Evolutionary conservation across 2,113 vertebrate genomes (phyloP).

Genomic region (Halichoeres trimaculatus): DNA sequence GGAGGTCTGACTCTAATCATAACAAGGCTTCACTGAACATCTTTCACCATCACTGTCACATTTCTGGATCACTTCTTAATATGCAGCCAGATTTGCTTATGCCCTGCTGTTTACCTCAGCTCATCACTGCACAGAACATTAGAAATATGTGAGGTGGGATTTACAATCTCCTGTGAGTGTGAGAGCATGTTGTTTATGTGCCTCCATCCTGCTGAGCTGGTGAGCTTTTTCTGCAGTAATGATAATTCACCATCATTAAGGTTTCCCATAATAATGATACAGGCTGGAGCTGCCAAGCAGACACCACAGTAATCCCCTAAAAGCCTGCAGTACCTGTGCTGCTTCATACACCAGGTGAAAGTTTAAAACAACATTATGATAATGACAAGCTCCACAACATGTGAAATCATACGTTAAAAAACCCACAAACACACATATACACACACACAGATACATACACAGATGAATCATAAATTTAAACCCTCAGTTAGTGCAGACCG

Average conservation of each 20-base stretch:
- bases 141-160: conserved; percentile 40
- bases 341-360: conserved; percentile 44
- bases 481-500: not conserved
- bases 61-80: conserved; percentile 21
- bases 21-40: not conserved
- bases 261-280: conserved; percentile 55
- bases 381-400: conserved; percentile 20
- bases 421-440: no score
- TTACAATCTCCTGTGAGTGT: conserved; percentile 33
- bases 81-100: not conserved
- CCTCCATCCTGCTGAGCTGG: conserved; percentile 32
- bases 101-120: not conserved
- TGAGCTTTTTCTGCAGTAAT: conserved; percentile 54
- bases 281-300: conserved; percentile 40
- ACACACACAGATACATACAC: no score
- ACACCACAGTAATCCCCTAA: conserved; percentile 36
- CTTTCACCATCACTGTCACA: no score
- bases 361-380: not conserved
- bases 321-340: conserved; percentile 30
- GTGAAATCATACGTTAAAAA: not conserved
- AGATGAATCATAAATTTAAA: no score
- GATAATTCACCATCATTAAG: conserved; percentile 69
- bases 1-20: not conserved
- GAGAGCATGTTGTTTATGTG: conserved; percentile 37
- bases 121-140: conserved; percentile 24